These are phyloP conservation scores for Lasiommata megera DNA, from an alignment of 2,888 invertebrate genomes.

Conservation along the genomic window DNA sequence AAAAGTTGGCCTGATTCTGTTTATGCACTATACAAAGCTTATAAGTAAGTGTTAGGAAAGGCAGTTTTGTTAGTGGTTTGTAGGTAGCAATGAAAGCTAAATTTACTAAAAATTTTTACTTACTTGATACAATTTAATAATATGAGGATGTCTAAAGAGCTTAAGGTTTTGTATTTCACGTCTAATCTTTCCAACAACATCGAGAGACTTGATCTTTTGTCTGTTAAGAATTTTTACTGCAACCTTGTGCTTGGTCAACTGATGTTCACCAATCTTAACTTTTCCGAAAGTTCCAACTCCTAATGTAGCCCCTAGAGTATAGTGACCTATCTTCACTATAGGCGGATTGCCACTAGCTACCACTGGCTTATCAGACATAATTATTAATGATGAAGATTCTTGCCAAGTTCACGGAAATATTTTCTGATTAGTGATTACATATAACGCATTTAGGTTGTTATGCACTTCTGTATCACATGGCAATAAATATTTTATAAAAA, in stretches of 20 bases:
- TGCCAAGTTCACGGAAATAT: slow-evolving; percentile 20
- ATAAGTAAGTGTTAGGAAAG: too few species aligned
- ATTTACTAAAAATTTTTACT: slow-evolving; percentile 13
- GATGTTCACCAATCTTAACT: slow-evolving; percentile 99
- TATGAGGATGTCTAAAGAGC: slow-evolving; percentile 99
- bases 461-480: slow-evolving; percentile 1
- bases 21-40: too few species aligned
- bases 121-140: slow-evolving; percentile 96
- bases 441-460: too few species aligned
- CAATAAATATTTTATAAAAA: neutral
- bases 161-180: slow-evolving; percentile 99
- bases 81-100: neutral
- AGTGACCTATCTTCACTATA: slow-evolving; percentile 98
- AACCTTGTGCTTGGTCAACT: slow-evolving; percentile 98
- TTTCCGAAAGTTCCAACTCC: slow-evolving; percentile 99
- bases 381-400: slow-evolving; percentile 29
- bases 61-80: too few species aligned
- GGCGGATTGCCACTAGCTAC: slow-evolving; percentile 82
- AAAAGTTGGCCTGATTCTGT: too few species aligned
- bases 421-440: neutral
- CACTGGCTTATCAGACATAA: slow-evolving; percentile 67
- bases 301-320: slow-evolving; percentile 92
- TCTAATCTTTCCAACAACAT: slow-evolving; percentile 99
- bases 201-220: slow-evolving; percentile 98
- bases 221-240: slow-evolving; percentile 99